Evolutionary conservation across 2,113 vertebrate genomes (phyloP).

Genomic region (Dipodomys ordii): DNA sequence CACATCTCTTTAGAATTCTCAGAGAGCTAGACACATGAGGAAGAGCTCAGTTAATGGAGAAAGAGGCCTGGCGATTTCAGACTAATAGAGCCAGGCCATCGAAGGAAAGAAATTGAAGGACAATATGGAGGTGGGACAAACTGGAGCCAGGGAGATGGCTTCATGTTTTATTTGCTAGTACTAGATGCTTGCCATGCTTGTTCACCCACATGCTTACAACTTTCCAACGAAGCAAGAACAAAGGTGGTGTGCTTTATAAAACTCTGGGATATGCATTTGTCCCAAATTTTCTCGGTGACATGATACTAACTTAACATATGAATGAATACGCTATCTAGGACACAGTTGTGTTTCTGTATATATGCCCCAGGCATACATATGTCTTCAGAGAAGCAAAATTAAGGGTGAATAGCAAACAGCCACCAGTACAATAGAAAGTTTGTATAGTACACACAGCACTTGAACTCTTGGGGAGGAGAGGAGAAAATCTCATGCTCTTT

Average conservation of each 20-base stretch:
- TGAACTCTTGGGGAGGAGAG: constrained; percentile 12
- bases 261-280: background rate
- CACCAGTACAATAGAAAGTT: background rate
- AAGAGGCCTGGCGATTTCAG: background rate
- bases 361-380: background rate
- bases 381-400: background rate
- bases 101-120: background rate
- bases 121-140: background rate
- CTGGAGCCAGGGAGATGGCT: background rate
- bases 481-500: background rate
- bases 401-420: background rate
- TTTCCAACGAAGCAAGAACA: background rate
- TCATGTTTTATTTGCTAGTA: background rate
- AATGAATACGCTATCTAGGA: background rate
- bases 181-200: background rate
- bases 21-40: background rate
- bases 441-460: background rate
- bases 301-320: background rate
- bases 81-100: background rate
- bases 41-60: background rate
- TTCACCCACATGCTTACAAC: background rate
- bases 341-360: background rate
- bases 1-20: constrained; percentile 55
- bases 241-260: background rate
- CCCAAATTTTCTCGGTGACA: constrained; percentile 22